Conservation (phyloP, 2,797 vertebrate species). For the Rhincodon typus region DNA sequence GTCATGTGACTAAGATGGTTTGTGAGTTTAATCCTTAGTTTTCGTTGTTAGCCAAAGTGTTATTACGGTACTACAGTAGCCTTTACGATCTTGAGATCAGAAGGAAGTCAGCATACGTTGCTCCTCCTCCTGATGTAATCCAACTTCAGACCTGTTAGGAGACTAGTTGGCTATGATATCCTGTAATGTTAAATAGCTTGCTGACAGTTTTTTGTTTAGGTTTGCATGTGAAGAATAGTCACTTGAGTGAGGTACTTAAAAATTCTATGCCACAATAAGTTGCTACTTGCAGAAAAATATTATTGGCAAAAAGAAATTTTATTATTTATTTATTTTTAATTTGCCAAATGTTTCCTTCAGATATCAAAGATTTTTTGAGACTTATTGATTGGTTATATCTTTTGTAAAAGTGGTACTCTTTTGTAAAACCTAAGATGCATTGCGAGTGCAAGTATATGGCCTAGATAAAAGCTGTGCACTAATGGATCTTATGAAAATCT, state of each 20-base stretch:
- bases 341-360: background rate
- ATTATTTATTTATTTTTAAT: conserved; percentile 32
- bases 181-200: background rate
- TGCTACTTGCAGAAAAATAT: background rate
- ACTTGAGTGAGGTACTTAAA: background rate
- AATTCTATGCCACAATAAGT: background rate
- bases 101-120: background rate
- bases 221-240: background rate
- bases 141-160: background rate
- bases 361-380: background rate
- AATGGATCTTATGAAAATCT: conserved; percentile 38
- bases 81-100: too few species aligned
- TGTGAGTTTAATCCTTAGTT: background rate
- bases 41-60: background rate
- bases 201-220: background rate
- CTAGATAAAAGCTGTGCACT: conserved; percentile 20
- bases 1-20: background rate
- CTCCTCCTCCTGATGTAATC: background rate
- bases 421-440: background rate
- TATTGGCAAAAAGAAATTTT: background rate
- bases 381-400: background rate
- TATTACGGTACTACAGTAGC: background rate
- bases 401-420: background rate
- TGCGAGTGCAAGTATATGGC: conserved; percentile 2
- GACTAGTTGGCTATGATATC: background rate